Evolutionary conservation across 2,797 vertebrate genomes (phyloP).

Genomic region (Tapera naevia): DNA sequence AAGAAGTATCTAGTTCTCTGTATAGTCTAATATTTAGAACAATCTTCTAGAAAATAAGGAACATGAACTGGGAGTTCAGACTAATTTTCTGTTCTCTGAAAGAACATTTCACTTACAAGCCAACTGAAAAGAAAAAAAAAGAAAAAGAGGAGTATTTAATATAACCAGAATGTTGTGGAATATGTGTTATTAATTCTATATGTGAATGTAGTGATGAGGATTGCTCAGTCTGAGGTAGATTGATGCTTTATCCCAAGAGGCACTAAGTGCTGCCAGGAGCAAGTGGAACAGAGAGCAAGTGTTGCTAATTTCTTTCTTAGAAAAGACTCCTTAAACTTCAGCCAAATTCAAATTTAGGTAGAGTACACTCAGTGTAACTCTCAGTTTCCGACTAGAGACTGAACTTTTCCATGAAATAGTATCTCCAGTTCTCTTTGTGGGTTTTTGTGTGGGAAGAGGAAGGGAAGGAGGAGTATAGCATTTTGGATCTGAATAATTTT

Average conservation of each 20-base stretch:
- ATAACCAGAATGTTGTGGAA: not conserved
- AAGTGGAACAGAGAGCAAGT: not conserved
- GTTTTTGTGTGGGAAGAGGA: not conserved
- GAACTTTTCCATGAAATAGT: not conserved
- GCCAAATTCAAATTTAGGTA: not conserved
- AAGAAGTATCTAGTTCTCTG: not conserved
- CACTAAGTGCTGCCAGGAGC: not conserved
- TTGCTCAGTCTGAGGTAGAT: not conserved
- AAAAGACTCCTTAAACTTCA: not conserved
- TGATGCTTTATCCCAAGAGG: not conserved
- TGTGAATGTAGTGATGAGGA: not conserved
- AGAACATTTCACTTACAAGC: not conserved
- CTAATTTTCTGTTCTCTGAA: not conserved
- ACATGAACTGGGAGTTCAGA: not conserved
- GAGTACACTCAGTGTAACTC: not conserved
- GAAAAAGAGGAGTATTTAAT: not conserved
- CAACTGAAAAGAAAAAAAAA: not conserved
- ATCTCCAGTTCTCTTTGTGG: not conserved
- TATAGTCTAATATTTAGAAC: not conserved
- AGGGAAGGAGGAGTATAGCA: not conserved
- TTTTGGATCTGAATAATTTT: not conserved
- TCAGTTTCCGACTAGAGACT: not conserved
- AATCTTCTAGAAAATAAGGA: not conserved
- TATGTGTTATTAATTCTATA: not conserved
- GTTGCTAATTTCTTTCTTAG: not conserved